Evolutionary conservation across 1,140 invertebrate genomes (phyloP).

Genomic region (Ceratina calcarata): DNA sequence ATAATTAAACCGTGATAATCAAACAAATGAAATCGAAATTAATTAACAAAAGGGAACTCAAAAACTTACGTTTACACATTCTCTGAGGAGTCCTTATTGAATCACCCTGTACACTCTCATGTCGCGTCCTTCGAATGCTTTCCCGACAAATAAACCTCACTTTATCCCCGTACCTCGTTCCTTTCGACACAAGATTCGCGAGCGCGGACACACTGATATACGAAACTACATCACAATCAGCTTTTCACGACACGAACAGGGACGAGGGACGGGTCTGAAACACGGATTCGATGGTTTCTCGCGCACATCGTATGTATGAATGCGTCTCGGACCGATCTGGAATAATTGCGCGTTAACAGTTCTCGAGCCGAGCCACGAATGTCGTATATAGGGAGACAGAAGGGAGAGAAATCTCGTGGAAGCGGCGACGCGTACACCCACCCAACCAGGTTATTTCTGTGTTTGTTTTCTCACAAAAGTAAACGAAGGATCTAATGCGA

Average conservation of each 20-base stretch:
- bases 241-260: neutral
- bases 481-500: conserved; percentile 2
- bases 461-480: conserved; percentile 18
- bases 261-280: too few species aligned
- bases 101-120: conserved; percentile 4
- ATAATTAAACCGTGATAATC: too few species aligned
- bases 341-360: neutral
- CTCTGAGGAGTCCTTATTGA: neutral
- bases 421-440: neutral
- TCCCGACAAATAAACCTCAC: neutral
- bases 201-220: neutral
- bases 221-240: too few species aligned
- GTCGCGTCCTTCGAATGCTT: too few species aligned
- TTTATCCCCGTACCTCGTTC: neutral
- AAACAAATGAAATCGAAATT: too few species aligned
- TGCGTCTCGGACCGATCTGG: neutral
- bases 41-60: neutral
- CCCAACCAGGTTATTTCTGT: too few species aligned
- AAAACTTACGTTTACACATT: neutral
- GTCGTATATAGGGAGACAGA: neutral
- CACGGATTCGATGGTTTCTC: neutral
- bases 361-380: conserved; percentile 4
- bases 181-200: neutral
- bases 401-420: conserved; percentile 12
- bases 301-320: neutral